A percentile compares a stretch with the other conserved stretches of the same genome.
Conservation (phyloP, 1,140 invertebrate species). For the Latrodectus geometricus region DNA sequence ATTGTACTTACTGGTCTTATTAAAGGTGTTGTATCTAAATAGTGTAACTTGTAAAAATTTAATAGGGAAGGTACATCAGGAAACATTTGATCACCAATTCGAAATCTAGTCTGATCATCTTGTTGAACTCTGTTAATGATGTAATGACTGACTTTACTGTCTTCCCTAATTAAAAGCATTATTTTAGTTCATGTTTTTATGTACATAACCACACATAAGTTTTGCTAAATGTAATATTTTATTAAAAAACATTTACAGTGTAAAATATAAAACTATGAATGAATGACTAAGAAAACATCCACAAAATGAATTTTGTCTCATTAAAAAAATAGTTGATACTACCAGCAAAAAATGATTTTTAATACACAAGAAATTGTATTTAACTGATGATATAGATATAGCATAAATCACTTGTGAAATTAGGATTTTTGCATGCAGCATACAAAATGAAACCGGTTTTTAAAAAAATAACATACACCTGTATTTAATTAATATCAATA, state of each 20-base stretch:
- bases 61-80: slow-evolving; percentile 89
- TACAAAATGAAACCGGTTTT: too few species aligned
- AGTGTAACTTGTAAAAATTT: slow-evolving; percentile 95
- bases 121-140: slow-evolving; percentile 94
- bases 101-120: slow-evolving; percentile 77
- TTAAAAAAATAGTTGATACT: too few species aligned
- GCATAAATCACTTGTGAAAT: too few species aligned
- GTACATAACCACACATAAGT: neutral
- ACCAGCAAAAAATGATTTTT: too few species aligned
- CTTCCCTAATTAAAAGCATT: slow-evolving; percentile 77
- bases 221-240: neutral
- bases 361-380: too few species aligned
- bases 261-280: neutral
- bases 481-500: too few species aligned
- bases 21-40: slow-evolving; percentile 94
- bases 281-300: too few species aligned
- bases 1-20: slow-evolving; percentile 77
- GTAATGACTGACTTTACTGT: slow-evolving; percentile 97
- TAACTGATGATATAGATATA: too few species aligned
- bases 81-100: slow-evolving; percentile 96
- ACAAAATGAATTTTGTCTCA: too few species aligned
- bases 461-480: too few species aligned
- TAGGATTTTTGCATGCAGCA: too few species aligned
- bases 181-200: neutral
- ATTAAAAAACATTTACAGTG: neutral